Conservation (phyloP, 2,797 vertebrate species). For the Eulemur rubriventer region DNA sequence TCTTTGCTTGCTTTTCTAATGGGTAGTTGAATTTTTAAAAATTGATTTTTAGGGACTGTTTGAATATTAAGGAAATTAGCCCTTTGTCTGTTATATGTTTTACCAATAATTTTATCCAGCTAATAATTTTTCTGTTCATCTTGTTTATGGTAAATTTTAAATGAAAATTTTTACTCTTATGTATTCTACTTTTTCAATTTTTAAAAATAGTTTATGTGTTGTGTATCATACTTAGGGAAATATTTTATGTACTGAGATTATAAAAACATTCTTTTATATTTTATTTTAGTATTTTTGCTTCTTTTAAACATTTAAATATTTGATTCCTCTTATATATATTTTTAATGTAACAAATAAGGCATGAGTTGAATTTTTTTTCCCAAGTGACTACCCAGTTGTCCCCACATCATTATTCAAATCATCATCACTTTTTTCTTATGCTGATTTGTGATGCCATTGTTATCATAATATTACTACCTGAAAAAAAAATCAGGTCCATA, state of each 20-base stretch:
- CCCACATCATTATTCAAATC: not conserved
- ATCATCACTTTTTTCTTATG: not conserved
- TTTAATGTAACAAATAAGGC: not conserved
- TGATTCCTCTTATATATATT: not conserved
- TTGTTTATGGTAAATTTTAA: not conserved
- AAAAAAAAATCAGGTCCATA: not conserved
- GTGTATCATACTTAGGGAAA: not conserved
- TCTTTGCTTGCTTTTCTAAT: constrained; percentile 1
- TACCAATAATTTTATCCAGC: not conserved
- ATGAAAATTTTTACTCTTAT: not conserved
- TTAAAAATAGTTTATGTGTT: not conserved
- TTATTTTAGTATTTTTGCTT: not conserved
- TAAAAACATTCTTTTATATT: not conserved
- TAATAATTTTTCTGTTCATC: not conserved
- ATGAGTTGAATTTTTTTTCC: not conserved
- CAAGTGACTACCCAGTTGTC: not conserved
- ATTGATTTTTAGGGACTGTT: not conserved
- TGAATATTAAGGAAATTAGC: not conserved
- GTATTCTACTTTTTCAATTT: constrained; percentile 3
- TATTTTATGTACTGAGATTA: not conserved
- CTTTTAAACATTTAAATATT: constrained; percentile 24
- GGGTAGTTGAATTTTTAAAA: not conserved
- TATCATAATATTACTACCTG: not conserved
- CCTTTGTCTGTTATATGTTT: not conserved
- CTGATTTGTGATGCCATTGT: not conserved